Evolutionary conservation across 1,140 invertebrate genomes (phyloP), one percentile per base, ranked within the genome.

Genomic region (Melanaphis sacchari): DNA sequence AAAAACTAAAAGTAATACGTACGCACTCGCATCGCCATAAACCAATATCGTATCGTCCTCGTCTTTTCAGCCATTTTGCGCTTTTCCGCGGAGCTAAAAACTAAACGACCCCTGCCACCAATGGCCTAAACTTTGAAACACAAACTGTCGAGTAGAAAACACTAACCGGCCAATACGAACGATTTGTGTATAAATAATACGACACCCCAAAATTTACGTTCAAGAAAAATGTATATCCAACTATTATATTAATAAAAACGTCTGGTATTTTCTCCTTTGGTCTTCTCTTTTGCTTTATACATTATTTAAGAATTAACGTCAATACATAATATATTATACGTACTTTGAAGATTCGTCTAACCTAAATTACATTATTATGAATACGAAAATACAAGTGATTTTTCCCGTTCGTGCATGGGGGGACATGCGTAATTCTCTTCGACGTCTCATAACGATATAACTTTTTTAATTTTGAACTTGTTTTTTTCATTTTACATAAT

Each of bases 401-500:
- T 21, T 11, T 76, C 59, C 59, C 1, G 15, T 5, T 15, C 59
- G n/a, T 76, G 59, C 26, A 26, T 54, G 52, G 1, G 52, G 6
- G 52, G n/a, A n/a, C 24, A 24, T 8, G 26, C 59, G 11, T 66
- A 76, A 41, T 85, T 85, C 46, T 31, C 84, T 5, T 43, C 84
- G 11, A 43, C 84, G 84, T 85, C 26, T 15, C 84, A 31, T 85
- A 85, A 85, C 40, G 43, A 43, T 40, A 6, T 31, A 85, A 85
- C 84, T 85, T 85, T 85, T 85, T 85, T 85, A 41, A 85, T 85
- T 85, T 46, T 85, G 41, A 85, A 85, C 84, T 85, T 26, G 41
- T n/a, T 43, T 85, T 43, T 85, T 85, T 26, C 38, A 18, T 85
- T 85, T 31, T 85, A 31, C 84, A 43, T 85, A 41, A 41, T 85